Percentiles rank a stretch among this genome's conserved stretches.
These are phyloP conservation scores for Drosophila mettleri DNA, from an alignment of 2,888 invertebrate species.

Conservation along the genomic window DNA sequence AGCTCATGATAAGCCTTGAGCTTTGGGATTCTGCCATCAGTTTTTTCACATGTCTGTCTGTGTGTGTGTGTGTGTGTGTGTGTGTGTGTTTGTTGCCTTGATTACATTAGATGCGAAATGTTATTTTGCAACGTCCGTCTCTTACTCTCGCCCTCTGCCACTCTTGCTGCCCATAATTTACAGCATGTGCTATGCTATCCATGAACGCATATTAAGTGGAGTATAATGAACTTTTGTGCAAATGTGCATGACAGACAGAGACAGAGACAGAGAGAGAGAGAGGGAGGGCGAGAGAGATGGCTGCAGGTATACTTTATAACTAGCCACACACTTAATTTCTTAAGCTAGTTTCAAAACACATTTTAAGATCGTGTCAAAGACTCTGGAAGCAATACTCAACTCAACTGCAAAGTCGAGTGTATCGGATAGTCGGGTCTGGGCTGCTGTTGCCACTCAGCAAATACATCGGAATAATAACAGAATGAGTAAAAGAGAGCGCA, in stretches of 20 bases:
- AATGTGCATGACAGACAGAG: not conserved
- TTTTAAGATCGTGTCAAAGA: not conserved
- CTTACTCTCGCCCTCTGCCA: not conserved
- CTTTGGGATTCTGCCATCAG: conserved; percentile 25
- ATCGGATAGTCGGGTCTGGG: not conserved
- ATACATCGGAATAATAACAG: conserved; percentile 31
- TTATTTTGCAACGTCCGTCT: conserved; percentile 1
- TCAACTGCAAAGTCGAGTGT: not conserved
- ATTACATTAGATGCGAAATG: conserved; percentile 28
- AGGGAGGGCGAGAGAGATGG: no score
- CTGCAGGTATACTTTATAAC: not conserved
- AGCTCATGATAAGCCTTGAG: conserved; percentile 30
- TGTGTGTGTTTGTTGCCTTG: conserved; percentile 10
- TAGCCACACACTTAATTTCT: not conserved
- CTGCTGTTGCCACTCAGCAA: conserved; percentile 21
- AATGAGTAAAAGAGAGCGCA: conserved; percentile 58
- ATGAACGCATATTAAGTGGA: conserved; percentile 4
- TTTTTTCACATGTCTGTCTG: not conserved
- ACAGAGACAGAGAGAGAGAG: no score
- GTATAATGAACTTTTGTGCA: not conserved
- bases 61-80: not conserved
- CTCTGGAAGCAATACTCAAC: not conserved
- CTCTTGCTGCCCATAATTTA: not conserved
- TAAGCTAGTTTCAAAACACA: not conserved
- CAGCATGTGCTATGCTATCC: not conserved